A percentile compares a stretch with the other conserved stretches of the same genome.
Conservation (phyloP, 2,113 vertebrate species). For the Psophia crepitans region DNA sequence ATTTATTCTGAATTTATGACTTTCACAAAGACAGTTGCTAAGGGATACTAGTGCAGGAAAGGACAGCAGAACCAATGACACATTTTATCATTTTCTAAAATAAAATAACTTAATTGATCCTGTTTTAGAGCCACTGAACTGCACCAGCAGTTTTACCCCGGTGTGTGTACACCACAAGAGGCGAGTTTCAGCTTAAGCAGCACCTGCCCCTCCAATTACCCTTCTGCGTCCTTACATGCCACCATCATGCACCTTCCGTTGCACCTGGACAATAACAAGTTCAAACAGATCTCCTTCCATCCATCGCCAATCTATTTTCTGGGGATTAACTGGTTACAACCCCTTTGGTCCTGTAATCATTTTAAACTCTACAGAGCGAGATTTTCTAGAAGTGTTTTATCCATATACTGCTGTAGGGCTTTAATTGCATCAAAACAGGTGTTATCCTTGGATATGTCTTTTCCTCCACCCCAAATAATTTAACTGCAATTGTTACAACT, state of each 20-base stretch:
- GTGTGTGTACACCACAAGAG: not conserved
- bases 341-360: not conserved
- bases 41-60: not conserved
- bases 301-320: not conserved
- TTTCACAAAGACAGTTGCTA: slow-evolving; percentile 4
- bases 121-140: not conserved
- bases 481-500: slow-evolving; percentile 38
- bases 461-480: slow-evolving; percentile 5
- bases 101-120: not conserved
- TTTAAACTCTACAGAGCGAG: not conserved
- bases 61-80: not conserved
- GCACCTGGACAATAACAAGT: not conserved
- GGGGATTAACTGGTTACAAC: not conserved
- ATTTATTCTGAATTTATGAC: slow-evolving; percentile 13
- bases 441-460: slow-evolving; percentile 22
- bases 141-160: not conserved
- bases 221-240: not conserved
- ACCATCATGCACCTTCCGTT: not conserved
- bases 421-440: slow-evolving; percentile 39
- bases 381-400: slow-evolving; percentile 4
- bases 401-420: slow-evolving; percentile 2
- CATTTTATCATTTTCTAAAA: not conserved
- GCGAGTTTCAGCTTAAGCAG: not conserved
- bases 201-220: not conserved
- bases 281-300: not conserved